Evolutionary conservation across 2,113 vertebrate species (phyloP).

Genomic region (Microcebus murinus): DNA sequence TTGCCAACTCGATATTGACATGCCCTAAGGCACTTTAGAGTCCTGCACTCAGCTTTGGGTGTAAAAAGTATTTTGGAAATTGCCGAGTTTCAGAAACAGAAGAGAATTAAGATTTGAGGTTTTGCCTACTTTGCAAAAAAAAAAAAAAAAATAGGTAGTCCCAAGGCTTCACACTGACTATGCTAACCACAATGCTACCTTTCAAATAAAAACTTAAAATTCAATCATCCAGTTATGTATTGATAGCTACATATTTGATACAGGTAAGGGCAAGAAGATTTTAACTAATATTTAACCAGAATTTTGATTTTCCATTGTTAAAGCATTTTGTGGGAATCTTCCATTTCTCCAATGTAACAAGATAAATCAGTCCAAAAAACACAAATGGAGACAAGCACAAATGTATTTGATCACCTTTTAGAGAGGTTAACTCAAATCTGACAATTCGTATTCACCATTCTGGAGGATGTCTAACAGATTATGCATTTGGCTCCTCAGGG

Average conservation of each 20-base stretch:
- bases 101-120: not conserved
- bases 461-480: not conserved
- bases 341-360: not conserved
- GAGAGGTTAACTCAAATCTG: not conserved
- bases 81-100: slow-evolving; percentile 18
- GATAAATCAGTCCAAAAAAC: not conserved
- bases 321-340: not conserved
- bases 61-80: not conserved
- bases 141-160: not conserved
- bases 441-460: not conserved
- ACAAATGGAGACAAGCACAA: not conserved
- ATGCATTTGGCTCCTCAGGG: not conserved
- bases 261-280: not conserved
- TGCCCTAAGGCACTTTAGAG: not conserved
- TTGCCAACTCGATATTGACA: not conserved
- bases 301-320: slow-evolving; percentile 48
- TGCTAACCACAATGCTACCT: not conserved
- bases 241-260: not conserved
- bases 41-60: not conserved
- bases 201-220: not conserved
- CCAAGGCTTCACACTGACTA: not conserved
- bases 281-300: not conserved
- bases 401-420: not conserved
- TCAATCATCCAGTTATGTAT: not conserved
- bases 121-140: not conserved